Percentiles rank a stretch among this genome's conserved stretches.
Conservation (phyloP, 2,113 vertebrate species). For the Vulpes ferrilata region DNA sequence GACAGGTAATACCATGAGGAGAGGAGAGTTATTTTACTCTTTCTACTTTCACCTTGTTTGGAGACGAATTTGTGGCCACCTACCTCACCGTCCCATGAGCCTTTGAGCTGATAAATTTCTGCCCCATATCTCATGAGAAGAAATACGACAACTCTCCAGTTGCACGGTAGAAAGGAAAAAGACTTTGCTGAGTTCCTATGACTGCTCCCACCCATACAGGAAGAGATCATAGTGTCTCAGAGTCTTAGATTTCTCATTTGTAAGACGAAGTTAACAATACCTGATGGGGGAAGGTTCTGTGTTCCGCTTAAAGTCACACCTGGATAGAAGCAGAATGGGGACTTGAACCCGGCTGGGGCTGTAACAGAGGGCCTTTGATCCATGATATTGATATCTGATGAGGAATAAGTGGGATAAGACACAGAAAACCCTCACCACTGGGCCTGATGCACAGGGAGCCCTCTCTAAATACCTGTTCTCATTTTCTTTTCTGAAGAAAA, state of each 20-base stretch:
- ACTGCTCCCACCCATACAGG: not conserved
- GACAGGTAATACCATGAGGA: not conserved
- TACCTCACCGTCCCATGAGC: not conserved
- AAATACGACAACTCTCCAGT: not conserved
- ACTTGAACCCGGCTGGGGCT: not conserved
- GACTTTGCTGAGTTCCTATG: not conserved
- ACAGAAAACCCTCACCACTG: not conserved
- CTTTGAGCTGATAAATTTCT: not conserved
- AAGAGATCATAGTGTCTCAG: not conserved
- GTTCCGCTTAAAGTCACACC: not conserved
- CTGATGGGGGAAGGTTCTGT: not conserved
- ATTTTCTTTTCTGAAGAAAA: not conserved
- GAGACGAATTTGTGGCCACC: not conserved
- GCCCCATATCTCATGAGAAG: not conserved
- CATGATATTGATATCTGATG: not conserved
- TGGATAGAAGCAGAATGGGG: not conserved
- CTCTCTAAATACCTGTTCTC: not conserved
- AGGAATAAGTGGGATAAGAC: not conserved
- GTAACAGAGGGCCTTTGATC: not conserved
- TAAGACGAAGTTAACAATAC: not conserved
- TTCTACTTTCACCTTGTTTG: not conserved
- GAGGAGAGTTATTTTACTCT: not conserved
- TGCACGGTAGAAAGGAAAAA: not conserved
- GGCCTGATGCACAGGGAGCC: not conserved
- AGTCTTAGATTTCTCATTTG: not conserved